Evolutionary conservation across 2,888 invertebrate genomes (phyloP).

Genomic region (Oscheius sp.): DNA sequence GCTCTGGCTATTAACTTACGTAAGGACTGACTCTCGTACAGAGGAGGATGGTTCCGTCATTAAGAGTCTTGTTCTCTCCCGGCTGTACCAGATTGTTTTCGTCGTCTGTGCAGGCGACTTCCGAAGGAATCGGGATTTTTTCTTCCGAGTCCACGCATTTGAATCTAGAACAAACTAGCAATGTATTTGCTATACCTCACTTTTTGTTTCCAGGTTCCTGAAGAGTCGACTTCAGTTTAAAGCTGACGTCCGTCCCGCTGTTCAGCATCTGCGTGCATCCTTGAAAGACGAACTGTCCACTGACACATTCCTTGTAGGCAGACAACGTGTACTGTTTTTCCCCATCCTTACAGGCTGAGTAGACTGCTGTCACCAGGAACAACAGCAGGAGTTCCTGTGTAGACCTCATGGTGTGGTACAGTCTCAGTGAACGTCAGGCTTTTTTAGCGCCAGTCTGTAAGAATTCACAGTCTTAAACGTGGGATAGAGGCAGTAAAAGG

Average conservation of each 20-base stretch:
- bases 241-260: constrained; percentile 8
- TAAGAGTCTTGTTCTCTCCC: constrained; percentile 8
- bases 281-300: neutral
- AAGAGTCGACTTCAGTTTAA: neutral
- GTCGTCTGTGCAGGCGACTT: constrained; percentile 24
- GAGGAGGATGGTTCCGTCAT: constrained; percentile 12
- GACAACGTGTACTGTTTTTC: constrained; percentile 2
- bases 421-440: too few relatives aligned
- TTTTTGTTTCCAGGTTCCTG: constrained; percentile 20
- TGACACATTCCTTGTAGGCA: neutral
- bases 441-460: too few relatives aligned
- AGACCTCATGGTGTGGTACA: too few relatives aligned
- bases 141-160: neutral
- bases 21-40: constrained; percentile 11
- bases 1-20: neutral
- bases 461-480: too few relatives aligned
- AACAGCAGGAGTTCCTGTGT: too few relatives aligned
- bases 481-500: too few relatives aligned
- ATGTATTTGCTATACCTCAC: neutral
- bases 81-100: constrained; percentile 13
- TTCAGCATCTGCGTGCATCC: constrained; percentile 26
- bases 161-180: neutral
- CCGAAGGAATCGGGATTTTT: constrained; percentile 3
- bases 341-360: constrained; percentile 11
- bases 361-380: too few relatives aligned